These are phyloP conservation scores for Salpingus planirostris DNA, from an alignment of 2,888 invertebrate genomes.

Conservation along the genomic window DNA sequence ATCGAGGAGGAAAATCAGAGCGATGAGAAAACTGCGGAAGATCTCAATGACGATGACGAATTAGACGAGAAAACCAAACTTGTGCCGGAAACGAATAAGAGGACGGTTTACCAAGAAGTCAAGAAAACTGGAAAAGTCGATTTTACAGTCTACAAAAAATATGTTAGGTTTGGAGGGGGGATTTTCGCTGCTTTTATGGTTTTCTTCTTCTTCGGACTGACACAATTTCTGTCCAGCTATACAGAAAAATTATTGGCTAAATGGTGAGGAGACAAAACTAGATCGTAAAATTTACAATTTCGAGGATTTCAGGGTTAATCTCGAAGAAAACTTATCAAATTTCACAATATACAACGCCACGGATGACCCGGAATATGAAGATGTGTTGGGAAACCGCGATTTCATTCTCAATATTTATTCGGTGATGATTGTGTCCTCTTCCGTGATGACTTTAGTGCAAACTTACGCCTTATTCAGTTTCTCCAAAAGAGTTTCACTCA, in stretches of 20 bases:
- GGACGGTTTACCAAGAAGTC: slow-evolving; percentile 10
- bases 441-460: background rate
- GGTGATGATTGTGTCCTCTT: background rate
- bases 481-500: slow-evolving; percentile 7
- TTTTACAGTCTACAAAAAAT: slow-evolving; percentile 15
- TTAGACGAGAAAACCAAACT: slow-evolving; percentile 7
- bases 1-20: slow-evolving; percentile 22
- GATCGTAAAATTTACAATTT: too few relatives aligned
- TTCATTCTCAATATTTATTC: background rate
- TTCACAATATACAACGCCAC: slow-evolving; percentile 6
- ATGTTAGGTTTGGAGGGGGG: slow-evolving; percentile 17
- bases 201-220: background rate
- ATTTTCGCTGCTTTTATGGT: slow-evolving; percentile 4
- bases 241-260: slow-evolving; percentile 12
- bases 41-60: slow-evolving; percentile 5
- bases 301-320: slow-evolving; percentile 9
- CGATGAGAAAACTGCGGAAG: slow-evolving; percentile 2
- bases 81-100: slow-evolving; percentile 8
- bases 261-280: too few relatives aligned
- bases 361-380: background rate
- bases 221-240: slow-evolving; percentile 11
- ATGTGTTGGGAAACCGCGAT: background rate
- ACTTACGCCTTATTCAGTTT: slow-evolving; percentile 5
- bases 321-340: slow-evolving; percentile 7
- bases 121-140: slow-evolving; percentile 13